Base-by-base conservation (phyloP, 1,140 invertebrate genomes). In the Aphelenchoides fujianensis region DNA sequence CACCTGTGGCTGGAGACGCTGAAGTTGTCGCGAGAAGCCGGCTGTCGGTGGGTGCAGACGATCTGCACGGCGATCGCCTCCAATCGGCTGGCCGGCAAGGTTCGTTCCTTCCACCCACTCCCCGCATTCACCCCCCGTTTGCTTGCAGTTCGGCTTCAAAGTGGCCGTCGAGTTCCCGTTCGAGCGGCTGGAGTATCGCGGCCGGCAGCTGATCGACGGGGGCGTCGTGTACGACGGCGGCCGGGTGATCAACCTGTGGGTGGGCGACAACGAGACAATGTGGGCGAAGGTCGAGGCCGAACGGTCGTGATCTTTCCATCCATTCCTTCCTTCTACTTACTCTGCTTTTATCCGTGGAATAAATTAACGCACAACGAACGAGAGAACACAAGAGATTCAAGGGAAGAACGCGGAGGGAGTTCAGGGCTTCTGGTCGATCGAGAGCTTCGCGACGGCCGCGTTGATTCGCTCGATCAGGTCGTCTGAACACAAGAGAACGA, bases 111-210 rank as follows among this genome's bases (percentile, higher is more conserved):
- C 34, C 5, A 59, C 12, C 5, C 28, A 19, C 28, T 7, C 55
- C n/a, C n/a, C n/a, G n/a, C n/a, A n/a, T n/a, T n/a, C n/a, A n/a
- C n/a, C n/a, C n/a, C n/a, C n/a, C n/a, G n/a, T n/a, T n/a, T n/a
- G n/a, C n/a, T n/a, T 59, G 28, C 41, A 59, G 55, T 59, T 59
- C 19, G 55, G 55, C 34, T 59, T 59, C 23, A 5, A 59, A 59
- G 27, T 5, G 5, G 19, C 34, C 5, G 19, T 59, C 23, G 5
- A 59, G 34, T 59, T 59, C 34, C 55, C 55, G 7, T 59, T 7
- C 55, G 7, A 16, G 12, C 55, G 19, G 7, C 34, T 59, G 5
- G 19, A 5, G 5, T 59, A 59, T 32, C 28, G 34, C 12, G 23
- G 23, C 5, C 5, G 34, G 23, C 28, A 59, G 34, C 5, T 59